Evolutionary conservation across 2,797 vertebrate species (phyloP).

Genomic region (Lutra lutra): DNA sequence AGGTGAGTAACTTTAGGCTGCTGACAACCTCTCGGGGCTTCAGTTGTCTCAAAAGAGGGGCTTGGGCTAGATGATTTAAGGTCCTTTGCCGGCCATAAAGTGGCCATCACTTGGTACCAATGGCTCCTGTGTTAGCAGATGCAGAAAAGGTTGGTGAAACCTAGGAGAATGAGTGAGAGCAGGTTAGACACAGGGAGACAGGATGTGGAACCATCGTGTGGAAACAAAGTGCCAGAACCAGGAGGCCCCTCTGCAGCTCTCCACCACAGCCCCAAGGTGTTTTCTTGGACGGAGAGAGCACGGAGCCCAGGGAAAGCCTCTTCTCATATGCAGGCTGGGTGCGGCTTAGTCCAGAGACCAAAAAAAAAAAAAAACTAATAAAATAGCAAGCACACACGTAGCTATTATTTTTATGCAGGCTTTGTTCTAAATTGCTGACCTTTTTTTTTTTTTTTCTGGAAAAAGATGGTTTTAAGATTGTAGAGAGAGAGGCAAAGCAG

Average conservation of each 20-base stretch:
- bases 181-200: not conserved
- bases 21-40: not conserved
- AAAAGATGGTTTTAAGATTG: not conserved
- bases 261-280: no score
- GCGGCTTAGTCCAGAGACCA: not conserved
- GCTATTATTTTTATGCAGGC: not conserved
- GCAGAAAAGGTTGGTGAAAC: not conserved
- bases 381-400: not conserved
- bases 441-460: not conserved
- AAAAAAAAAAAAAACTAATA: not conserved
- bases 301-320: not conserved
- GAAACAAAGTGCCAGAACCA: not conserved
- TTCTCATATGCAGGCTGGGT: not conserved
- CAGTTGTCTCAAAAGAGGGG: not conserved
- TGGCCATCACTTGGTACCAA: not conserved
- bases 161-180: not conserved
- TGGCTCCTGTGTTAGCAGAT: not conserved
- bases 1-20: not conserved
- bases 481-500: not conserved
- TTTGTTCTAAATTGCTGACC: conserved; percentile 8
- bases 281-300: not conserved
- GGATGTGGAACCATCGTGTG: not conserved
- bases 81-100: not conserved
- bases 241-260: not conserved
- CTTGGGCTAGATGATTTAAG: not conserved